Base-by-base conservation (phyloP, 1,140 invertebrate genomes). In the Scaptomyza hsui region DNA sequence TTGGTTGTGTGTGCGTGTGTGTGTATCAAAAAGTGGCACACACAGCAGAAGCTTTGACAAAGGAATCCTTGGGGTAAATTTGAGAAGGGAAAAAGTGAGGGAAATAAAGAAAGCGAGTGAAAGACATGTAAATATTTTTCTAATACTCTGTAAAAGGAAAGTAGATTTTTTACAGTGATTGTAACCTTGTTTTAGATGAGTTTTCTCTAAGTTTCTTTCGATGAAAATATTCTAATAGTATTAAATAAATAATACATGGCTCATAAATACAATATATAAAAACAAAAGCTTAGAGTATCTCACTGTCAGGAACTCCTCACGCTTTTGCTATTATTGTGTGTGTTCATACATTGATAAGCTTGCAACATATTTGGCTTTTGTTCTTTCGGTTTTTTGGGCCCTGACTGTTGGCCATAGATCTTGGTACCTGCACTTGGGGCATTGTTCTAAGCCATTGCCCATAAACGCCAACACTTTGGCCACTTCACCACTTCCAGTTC, bases 1-100 rank as follows among this genome's bases (percentile, higher is more conserved):
- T 55, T 55, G 32, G 12, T 41, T 67, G 39, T 44, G 35, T 29
- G 48, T 55, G 39, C 37, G 48, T 67, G 39, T 44, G 35, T 29
- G 48, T 55, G 39, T 44, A 19, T 44, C 41, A 56, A 44, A 67
- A 72, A 61, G 65, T 68, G 41, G 15, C 16, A 32, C 13, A 69
- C 26, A 62, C 26, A 47, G 48, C 47, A 32, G 51, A 24, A 61
- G 65, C 65, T 41, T 68, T 75, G 69, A 68, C 73, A 75, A 68
- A 72, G 56, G 62, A 37, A 47, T 49, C 52, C 60, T 60, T 68
- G 69, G 41, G 41, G 48, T 24, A 47, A 75, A 16, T 19, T 53
- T 6, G 15, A 64, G 48, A 69, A 29, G 19, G 45, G 2, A 45
- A 15, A 44, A 10, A 19, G 3, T 42, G 16, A 42, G 12, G 13